A percentile compares a stretch with the other conserved stretches of the same genome.
Conservation (phyloP, 2,113 vertebrate species). For the Microtus pennsylvanicus region DNA sequence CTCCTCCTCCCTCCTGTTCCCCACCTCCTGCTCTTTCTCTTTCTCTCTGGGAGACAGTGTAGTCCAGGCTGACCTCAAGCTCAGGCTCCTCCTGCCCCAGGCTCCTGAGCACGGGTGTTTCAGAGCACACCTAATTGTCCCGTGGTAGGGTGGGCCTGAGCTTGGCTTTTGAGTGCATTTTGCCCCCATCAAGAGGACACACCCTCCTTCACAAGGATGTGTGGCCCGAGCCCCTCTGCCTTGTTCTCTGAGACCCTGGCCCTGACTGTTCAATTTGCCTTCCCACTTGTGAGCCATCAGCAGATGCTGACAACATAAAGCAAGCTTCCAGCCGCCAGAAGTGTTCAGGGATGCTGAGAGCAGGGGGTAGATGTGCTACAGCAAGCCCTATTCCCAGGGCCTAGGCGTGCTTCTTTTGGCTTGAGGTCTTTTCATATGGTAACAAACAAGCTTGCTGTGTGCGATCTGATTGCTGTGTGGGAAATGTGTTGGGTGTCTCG, state of each 20-base stretch:
- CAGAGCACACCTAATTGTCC: not conserved
- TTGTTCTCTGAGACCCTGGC: not conserved
- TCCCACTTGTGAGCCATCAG: not conserved
- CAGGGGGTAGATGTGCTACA: not conserved
- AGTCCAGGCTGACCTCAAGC: not conserved
- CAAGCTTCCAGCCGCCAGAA: not conserved
- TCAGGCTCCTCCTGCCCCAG: not conserved
- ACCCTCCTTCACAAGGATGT: not conserved
- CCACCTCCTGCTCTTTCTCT: not conserved
- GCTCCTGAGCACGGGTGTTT: not conserved
- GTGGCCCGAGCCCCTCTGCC: not conserved
- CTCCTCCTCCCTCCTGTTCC: too few relatives aligned
- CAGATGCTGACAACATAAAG: not conserved
- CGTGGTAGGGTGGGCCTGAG: too few relatives aligned
- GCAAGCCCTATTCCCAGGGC: too few relatives aligned
- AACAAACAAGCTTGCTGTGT: slow-evolving; percentile 2
- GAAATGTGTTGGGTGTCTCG: slow-evolving; percentile 38
- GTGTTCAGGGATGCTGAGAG: not conserved
- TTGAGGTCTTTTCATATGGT: slow-evolving; percentile 40
- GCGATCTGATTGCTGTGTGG: not conserved
- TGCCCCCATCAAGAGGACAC: not conserved
- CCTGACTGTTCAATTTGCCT: not conserved
- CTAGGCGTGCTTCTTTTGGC: not conserved
- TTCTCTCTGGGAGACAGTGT: not conserved
- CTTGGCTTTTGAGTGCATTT: too few relatives aligned